Base-by-base conservation (phyloP, 2,888 invertebrate species). In the Taenaris catops region DNA sequence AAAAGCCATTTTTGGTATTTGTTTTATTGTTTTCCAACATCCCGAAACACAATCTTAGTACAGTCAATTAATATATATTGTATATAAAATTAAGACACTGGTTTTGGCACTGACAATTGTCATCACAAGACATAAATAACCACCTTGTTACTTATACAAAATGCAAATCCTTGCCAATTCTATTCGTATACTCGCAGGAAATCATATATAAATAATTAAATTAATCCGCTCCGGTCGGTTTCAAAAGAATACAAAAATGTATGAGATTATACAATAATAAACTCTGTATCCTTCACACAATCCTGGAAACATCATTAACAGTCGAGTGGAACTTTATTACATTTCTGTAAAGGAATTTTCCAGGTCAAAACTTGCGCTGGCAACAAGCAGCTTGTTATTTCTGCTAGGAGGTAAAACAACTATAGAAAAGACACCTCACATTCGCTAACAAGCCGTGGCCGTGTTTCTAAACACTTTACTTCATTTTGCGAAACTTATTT, bases 311-410 rank as follows among this genome's bases (percentile, higher is more conserved):
- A 35, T 40, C 39, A 35, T 40, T 35, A 40, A 23, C 18, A 23
- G 31, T 19, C 17, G 25, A 25, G 25, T 14, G 39, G 9, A 27
- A 31, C 31, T 39, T 31, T 39, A 24, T 38, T 38, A 31, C 37
- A 34, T 38, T 33, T 32, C 20, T 32, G 21, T 9, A 41, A 42
- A 42, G 40, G 40, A 26, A 36, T 40, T 29, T 36, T 33, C 37
- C 35, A 37, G 44, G 38, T 23, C 47, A 41, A 35, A 36, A 26
- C 36, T 42, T 10, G 18, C 19, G 27, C 34, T 40, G 33, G 31
- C 38, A 36, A 32, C 45, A 44, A 41, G 41, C 40, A 35, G 38
- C 44, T 51, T 49, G 51, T 51, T 51, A 51, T 49, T 46, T 51
- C 40, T 37, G 20, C 36, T 18, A 18, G 14, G 35, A 29, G 35